Evolutionary conservation across 2,888 invertebrate genomes (phyloP).

Genomic region (Colletes collaris): DNA sequence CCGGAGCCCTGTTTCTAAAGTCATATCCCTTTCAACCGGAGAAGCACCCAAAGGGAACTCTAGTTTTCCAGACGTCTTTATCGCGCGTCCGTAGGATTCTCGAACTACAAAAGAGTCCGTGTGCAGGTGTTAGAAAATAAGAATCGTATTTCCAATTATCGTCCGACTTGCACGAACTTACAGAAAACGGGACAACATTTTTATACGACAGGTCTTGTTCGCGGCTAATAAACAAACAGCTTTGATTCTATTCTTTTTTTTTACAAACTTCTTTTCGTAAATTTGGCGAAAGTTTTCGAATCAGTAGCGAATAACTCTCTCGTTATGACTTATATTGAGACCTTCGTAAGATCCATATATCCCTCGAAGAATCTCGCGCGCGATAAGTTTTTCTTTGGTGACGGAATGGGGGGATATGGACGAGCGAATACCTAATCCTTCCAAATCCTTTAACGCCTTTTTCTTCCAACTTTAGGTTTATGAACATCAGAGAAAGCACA

Average conservation of each 20-base stretch:
- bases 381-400: slow-evolving; percentile 13
- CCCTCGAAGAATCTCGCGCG: neutral
- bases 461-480: slow-evolving; percentile 17
- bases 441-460: slow-evolving; percentile 35
- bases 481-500: slow-evolving; percentile 7
- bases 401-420: slow-evolving; percentile 1
- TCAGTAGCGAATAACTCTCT: slow-evolving; percentile 4
- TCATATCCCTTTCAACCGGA: slow-evolving; percentile 12
- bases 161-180: no score
- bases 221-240: no score
- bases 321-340: slow-evolving; percentile 13
- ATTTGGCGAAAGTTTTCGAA: slow-evolving; percentile 16
- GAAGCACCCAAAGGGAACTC: slow-evolving; percentile 3
- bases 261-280: no score
- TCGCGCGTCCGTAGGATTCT: slow-evolving; percentile 4
- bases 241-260: no score
- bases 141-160: slow-evolving; percentile 40
- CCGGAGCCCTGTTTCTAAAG: slow-evolving; percentile 7
- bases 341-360: slow-evolving; percentile 6
- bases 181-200: no score
- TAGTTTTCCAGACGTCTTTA: slow-evolving; percentile 5
- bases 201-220: no score
- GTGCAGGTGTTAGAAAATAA: neutral
- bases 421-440: slow-evolving; percentile 28
- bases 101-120: neutral